Evolutionary conservation across 2,888 invertebrate species (phyloP), one percentile per base, ranked within the genome.

Genomic region (Dendrolimus pini): DNA sequence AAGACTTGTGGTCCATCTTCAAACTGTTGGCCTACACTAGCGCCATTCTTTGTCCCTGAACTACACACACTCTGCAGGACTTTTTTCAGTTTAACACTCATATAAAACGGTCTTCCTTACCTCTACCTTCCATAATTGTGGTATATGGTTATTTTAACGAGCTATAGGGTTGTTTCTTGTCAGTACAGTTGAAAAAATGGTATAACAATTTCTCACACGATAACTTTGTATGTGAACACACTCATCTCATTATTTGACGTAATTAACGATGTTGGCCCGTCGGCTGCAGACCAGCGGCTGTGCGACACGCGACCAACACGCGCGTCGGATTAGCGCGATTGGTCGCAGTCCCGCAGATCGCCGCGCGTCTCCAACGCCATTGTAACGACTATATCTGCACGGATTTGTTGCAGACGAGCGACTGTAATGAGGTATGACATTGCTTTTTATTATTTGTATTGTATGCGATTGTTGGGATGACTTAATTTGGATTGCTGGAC

Each of bases 391-490:
- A 82, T 77, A 85, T 86, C 77, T 71, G 61, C 60, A 65, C 62
- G 69, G 77, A 78, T 80, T 80, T 77, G 79, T 72, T 73, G 74
- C 75, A 73, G 69, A 69, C 64, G 67, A 64, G 60, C 60, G 63
- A 61, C 71, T 60, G 67, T 84, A 86, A 87, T 82, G 82, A 85
- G 80, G 68, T 79, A 77, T 86, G 85, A 86, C 85, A 83, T 78
- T 71, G 81, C 80, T 79, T 79, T 80, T 78, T 78, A 74, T 73
- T 75, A 66, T 65, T 56, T 64, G 61, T 6, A 61, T 59, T 47
- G 47, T 47, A 12, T 47, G 56, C 59, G 60, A 56, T 62, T 63
- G 59, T 60, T 58, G n/a, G 52, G 14, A 14, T 55, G 12, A 42
- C 47, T 47, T 47, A 47, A 47, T 47, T 47, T 47, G 12, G 47